These are phyloP conservation scores for Archips crataeganus DNA, from an alignment of 2,888 invertebrate species.

Conservation along the genomic window DNA sequence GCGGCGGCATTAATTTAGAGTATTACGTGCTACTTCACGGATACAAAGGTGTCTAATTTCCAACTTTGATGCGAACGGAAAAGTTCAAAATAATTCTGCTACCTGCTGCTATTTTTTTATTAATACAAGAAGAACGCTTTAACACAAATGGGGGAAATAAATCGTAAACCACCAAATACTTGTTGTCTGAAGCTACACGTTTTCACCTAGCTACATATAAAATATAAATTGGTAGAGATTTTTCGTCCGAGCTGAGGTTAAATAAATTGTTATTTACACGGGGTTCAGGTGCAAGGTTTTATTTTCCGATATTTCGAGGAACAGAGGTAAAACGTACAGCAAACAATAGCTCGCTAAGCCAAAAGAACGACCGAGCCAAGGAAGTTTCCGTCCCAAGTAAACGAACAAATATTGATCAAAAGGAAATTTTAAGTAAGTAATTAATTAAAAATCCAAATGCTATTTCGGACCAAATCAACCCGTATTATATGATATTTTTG, in stretches of 20 bases:
- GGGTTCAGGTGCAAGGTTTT: conserved; percentile 34
- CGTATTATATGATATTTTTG: not conserved
- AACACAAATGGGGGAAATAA: not conserved
- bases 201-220: conserved; percentile 13
- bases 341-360: not conserved
- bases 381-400: not conserved
- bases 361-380: not conserved
- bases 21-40: conserved; percentile 17
- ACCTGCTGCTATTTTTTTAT: not conserved
- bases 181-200: conserved; percentile 7
- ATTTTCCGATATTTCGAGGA: conserved; percentile 29
- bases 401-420: conserved; percentile 6
- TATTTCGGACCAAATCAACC: not conserved
- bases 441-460: too few relatives aligned
- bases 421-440: not conserved
- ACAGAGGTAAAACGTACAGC: conserved; percentile 1
- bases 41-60: conserved; percentile 32
- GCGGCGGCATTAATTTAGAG: conserved; percentile 32
- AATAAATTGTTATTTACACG: conserved; percentile 39
- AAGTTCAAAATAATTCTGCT: conserved; percentile 15
- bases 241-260: conserved; percentile 35
- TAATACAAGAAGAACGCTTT: not conserved
- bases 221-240: conserved; percentile 37
- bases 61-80: conserved; percentile 25
- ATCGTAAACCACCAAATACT: conserved; percentile 7